A percentile compares a stretch with the other conserved stretches of the same genome.
Evolutionary conservation across 2,113 vertebrate species (phyloP).

Genomic region (Petrocephalus microphthalmus): DNA sequence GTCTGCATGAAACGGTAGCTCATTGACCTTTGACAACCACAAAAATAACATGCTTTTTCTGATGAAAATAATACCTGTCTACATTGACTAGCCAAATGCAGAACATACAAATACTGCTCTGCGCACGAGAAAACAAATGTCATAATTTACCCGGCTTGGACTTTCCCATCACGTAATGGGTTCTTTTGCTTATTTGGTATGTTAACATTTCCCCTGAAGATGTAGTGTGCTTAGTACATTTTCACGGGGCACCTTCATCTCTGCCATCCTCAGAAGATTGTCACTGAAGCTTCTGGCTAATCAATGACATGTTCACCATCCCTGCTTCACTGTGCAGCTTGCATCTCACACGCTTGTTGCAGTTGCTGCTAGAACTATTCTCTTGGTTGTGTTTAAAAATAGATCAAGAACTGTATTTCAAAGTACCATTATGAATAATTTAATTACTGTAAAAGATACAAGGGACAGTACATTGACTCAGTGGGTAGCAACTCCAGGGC

Average conservation of each 20-base stretch:
- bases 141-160: slow-evolving; percentile 6
- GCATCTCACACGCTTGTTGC: background rate
- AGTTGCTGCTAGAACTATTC: background rate
- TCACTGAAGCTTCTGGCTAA: background rate
- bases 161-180: slow-evolving; percentile 19
- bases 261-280: background rate
- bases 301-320: background rate
- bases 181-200: background rate
- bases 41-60: slow-evolving; percentile 20
- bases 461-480: background rate
- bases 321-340: background rate
- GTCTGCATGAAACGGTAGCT: slow-evolving; percentile 13
- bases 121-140: slow-evolving; percentile 6
- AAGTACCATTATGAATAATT: background rate
- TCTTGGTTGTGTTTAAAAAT: background rate
- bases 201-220: slow-evolving; percentile 20
- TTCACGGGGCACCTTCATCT: slow-evolving; percentile 19
- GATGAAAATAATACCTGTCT: slow-evolving; percentile 20
- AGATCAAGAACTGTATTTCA: background rate
- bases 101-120: slow-evolving; percentile 15
- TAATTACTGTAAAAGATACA: background rate
- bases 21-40: slow-evolving; percentile 14
- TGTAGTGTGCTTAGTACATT: background rate
- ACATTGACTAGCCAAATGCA: slow-evolving; percentile 10
- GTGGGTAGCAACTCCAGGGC: background rate